phyloP scores from a whole-genome alignment of 2,888 invertebrate genomes.

The Dilophus febrilis region DNA sequence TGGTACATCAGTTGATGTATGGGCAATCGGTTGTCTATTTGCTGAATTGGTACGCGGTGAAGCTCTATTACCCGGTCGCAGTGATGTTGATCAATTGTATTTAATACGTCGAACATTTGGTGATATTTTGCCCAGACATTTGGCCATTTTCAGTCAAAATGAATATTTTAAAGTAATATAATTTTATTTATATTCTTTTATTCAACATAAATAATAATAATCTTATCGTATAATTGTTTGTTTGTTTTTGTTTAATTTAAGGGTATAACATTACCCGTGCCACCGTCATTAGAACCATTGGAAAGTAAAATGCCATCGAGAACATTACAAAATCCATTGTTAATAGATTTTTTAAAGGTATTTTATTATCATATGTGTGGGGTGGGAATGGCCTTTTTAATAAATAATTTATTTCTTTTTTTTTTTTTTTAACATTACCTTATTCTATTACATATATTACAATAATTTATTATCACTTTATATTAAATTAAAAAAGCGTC shows the following conservation, averaged over 20 bases:
- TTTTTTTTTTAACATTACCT: no score
- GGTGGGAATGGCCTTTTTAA: no score
- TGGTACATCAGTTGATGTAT: conserved; percentile 82
- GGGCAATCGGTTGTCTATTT: conserved; percentile 92
- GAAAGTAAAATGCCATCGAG: conserved; percentile 72
- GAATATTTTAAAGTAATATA: conserved; percentile 53
- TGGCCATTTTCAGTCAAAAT: conserved; percentile 91
- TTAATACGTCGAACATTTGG: conserved; percentile 89
- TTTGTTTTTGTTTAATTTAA: conserved; percentile 33
- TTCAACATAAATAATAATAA: neutral
- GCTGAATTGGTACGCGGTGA: conserved; percentile 79
- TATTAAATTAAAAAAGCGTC: no score
- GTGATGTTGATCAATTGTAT: conserved; percentile 95
- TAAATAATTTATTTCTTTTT: neutral
- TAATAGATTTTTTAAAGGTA: conserved; percentile 76
- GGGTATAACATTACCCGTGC: conserved; percentile 84
- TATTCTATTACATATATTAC: no score
- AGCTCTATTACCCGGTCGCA: conserved; percentile 96
- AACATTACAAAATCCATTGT: conserved; percentile 42
- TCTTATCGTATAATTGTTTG: conserved; percentile 1
- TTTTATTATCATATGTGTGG: no score
- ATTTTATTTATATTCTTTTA: neutral
- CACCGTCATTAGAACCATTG: conserved; percentile 67
- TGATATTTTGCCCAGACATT: conserved; percentile 81
- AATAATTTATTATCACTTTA: no score